These are phyloP conservation scores for Bimastos eiseni DNA, from an alignment of 2,888 invertebrate genomes.

Conservation along the genomic window DNA sequence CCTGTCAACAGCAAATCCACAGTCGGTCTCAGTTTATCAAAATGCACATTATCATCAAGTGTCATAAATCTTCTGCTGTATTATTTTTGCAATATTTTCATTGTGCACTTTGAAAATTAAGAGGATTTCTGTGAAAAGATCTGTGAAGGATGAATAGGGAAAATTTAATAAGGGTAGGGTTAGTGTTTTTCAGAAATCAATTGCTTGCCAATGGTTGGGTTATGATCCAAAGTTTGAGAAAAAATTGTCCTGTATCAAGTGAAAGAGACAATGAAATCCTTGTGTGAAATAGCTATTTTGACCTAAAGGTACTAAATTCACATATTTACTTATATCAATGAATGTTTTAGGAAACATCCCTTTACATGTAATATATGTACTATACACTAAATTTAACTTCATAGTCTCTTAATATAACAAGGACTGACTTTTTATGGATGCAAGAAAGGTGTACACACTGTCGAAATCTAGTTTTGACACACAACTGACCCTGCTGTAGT, in stretches of 20 bases:
- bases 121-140: background rate
- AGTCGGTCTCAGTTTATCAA: background rate
- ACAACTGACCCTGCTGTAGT: background rate
- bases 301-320: background rate
- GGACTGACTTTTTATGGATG: background rate
- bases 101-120: background rate
- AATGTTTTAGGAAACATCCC: background rate
- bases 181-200: background rate
- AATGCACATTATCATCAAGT: background rate
- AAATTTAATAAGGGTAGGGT: background rate
- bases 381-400: background rate
- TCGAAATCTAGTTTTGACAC: background rate
- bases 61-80: too few relatives aligned
- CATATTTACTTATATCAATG: background rate
- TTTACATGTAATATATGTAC: background rate
- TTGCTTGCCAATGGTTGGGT: background rate
- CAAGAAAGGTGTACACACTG: background rate
- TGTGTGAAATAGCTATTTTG: background rate
- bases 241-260: background rate
- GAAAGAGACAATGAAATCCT: too few relatives aligned
- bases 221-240: background rate
- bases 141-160: background rate
- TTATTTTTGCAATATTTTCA: background rate
- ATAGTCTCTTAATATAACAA: background rate
- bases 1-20: conserved; percentile 28